These are phyloP conservation scores for Otolemur crassicaudatus DNA, from an alignment of 2,797 vertebrate genomes.

Conservation along the genomic window DNA sequence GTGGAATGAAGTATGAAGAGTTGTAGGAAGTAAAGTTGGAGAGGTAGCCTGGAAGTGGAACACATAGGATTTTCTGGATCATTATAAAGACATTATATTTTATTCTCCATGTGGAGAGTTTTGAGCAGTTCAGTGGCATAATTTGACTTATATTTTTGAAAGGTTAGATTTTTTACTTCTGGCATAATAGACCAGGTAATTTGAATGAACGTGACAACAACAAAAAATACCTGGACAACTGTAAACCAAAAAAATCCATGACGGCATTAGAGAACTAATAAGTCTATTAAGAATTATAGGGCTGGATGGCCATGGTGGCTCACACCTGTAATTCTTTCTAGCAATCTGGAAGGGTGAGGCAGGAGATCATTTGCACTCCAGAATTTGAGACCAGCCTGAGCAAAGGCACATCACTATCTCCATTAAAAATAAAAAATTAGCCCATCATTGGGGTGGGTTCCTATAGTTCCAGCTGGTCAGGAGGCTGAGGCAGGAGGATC, in stretches of 20 bases:
- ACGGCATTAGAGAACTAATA: background rate
- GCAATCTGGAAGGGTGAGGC: no score
- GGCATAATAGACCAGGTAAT: background rate
- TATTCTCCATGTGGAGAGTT: background rate
- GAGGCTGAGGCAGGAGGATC: no score
- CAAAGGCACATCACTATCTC: no score
- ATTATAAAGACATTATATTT: conserved; percentile 17
- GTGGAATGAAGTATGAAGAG: background rate
- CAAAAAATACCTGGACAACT: background rate
- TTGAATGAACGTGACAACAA: background rate
- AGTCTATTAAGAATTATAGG: background rate
- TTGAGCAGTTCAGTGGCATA: background rate
- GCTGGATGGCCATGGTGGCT: no score
- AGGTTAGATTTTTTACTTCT: background rate
- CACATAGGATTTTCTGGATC: background rate
- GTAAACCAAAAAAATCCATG: background rate
- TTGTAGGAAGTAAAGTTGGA: background rate
- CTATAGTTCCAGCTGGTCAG: no score
- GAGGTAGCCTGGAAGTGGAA: background rate
- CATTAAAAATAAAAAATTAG: no score
- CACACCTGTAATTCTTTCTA: no score
- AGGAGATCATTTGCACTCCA: no score
- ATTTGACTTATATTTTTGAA: conserved; percentile 16
- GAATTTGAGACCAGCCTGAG: no score
- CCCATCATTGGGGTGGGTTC: no score